Evolutionary conservation across 1,140 invertebrate species (phyloP).

Genomic region (Musca domestica): DNA sequence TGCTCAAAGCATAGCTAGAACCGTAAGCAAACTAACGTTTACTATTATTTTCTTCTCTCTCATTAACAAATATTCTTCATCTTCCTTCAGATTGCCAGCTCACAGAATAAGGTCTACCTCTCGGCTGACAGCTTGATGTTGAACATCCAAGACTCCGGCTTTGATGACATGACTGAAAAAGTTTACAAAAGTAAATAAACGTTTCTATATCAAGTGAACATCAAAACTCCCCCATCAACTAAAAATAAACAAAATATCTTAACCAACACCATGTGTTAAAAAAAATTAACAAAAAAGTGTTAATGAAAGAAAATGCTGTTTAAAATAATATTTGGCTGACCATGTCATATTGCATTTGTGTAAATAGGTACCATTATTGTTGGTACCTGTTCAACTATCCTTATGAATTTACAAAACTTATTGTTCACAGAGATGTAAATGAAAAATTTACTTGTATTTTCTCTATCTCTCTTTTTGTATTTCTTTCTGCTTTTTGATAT

Average conservation of each 20-base stretch:
- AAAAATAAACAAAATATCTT: conserved; percentile 3
- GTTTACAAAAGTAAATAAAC: conserved; percentile 71
- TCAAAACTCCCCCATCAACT: background rate
- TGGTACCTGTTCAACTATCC: no score
- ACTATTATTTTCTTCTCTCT: no score
- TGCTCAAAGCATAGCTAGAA: conserved; percentile 94
- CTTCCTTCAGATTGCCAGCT: conserved; percentile 76
- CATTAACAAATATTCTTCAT: background rate
- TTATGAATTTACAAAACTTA: no score
- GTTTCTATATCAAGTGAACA: conserved; percentile 37
- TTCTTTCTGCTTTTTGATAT: no score
- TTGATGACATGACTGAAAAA: conserved; percentile 84
- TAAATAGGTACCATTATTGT: no score
- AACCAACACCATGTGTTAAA: conserved; percentile 15
- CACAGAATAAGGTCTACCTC: conserved; percentile 93
- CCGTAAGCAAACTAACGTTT: conserved; percentile 66
- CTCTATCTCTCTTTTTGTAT: no score
- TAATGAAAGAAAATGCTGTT: no score
- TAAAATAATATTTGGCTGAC: no score
- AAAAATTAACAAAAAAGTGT: conserved; percentile 21
- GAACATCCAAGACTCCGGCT: conserved; percentile 91
- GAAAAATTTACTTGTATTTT: no score
- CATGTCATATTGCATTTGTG: no score
- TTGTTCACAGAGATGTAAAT: no score
- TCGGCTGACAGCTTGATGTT: conserved; percentile 93